phyloP scores from a whole-genome alignment of 2,888 invertebrate species.

The Diabrotica balteata region DNA sequence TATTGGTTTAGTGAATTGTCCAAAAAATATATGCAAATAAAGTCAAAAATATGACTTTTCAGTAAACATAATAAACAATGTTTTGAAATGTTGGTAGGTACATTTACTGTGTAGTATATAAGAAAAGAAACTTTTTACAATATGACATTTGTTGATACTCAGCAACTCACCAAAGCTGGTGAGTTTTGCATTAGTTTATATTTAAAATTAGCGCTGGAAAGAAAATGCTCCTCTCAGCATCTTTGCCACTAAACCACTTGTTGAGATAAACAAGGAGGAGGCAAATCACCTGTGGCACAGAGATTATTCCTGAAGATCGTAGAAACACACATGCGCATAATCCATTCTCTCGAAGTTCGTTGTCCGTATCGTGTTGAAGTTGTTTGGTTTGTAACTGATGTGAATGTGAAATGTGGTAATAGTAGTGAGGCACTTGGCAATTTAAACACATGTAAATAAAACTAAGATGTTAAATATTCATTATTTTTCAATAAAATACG shows the following conservation, averaged over 20 bases:
- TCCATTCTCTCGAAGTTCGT: conserved; percentile 37
- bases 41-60: too few relatives aligned
- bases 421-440: conserved; percentile 36
- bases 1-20: too few relatives aligned
- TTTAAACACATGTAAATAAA: conserved; percentile 28
- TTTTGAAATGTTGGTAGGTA: too few relatives aligned
- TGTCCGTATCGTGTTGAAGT: conserved; percentile 29
- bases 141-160: too few relatives aligned
- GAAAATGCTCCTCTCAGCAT: conserved; percentile 18
- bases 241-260: conserved; percentile 33
- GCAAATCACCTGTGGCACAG: conserved; percentile 44
- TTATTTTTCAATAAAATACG: conserved; percentile 29
- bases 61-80: too few relatives aligned
- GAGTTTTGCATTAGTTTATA: too few relatives aligned
- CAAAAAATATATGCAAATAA: too few relatives aligned
- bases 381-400: conserved; percentile 28
- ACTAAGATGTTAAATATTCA: conserved; percentile 33
- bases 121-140: too few relatives aligned
- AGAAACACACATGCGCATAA: conserved; percentile 40
- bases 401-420: conserved; percentile 28
- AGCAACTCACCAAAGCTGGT: too few relatives aligned
- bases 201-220: too few relatives aligned
- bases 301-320: conserved; percentile 28
- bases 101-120: too few relatives aligned
- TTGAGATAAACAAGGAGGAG: conserved; percentile 29